These are phyloP conservation scores for Dicentrarchus labrax DNA, from an alignment of 2,113 vertebrate genomes.

Conservation along the genomic window DNA sequence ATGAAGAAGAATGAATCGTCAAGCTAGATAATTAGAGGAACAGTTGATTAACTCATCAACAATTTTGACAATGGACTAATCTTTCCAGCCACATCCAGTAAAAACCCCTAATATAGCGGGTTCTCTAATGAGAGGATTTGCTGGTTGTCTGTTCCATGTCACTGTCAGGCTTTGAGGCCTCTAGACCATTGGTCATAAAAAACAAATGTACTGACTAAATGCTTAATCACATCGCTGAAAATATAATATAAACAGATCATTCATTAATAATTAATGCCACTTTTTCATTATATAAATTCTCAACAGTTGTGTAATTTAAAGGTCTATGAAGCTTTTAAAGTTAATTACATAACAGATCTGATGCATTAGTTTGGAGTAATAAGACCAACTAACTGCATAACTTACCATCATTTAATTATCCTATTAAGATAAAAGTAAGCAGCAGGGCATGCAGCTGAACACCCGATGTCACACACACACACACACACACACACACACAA, in stretches of 20 bases:
- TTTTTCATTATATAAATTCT: slow-evolving; percentile 24
- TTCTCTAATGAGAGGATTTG: neutral
- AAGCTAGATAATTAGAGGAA: too few relatives aligned
- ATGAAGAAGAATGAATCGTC: neutral
- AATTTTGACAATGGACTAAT: neutral
- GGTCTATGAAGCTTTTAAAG: slow-evolving; percentile 33
- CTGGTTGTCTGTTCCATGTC: slow-evolving; percentile 2
- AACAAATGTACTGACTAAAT: neutral
- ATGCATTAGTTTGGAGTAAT: slow-evolving; percentile 55
- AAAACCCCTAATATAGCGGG: neutral
- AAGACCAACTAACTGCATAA: slow-evolving; percentile 44
- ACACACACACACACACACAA: neutral
- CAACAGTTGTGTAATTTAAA: slow-evolving; percentile 32
- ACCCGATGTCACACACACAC: neutral
- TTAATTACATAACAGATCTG: slow-evolving; percentile 48
- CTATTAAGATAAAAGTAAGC: slow-evolving; percentile 53
- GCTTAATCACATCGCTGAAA: neutral
- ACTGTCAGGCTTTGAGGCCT: neutral
- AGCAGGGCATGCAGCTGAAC: slow-evolving; percentile 35
- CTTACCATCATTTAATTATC: slow-evolving; percentile 59
- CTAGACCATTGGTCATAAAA: neutral
- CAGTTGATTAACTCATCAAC: too few relatives aligned
- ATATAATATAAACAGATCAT: neutral
- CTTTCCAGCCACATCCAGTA: neutral
- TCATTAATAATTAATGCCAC: neutral